These are phyloP conservation scores for Bucco capensis DNA, from an alignment of 2,113 vertebrate genomes.

Conservation along the genomic window DNA sequence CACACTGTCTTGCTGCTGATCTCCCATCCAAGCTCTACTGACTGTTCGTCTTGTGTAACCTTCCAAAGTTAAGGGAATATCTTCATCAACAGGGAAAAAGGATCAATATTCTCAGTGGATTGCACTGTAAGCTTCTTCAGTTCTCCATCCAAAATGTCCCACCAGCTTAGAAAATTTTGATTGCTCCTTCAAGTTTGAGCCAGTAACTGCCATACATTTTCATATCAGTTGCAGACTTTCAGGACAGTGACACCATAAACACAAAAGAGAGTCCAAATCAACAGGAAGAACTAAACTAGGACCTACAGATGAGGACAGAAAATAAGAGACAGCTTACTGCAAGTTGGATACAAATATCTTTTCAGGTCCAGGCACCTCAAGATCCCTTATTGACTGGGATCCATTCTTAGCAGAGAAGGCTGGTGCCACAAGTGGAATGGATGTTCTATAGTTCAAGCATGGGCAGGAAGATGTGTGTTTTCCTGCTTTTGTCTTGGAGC, in stretches of 20 bases:
- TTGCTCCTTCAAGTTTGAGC: background rate
- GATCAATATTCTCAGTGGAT: no score
- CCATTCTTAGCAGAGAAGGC: background rate
- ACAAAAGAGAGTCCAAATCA: background rate
- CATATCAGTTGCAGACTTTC: rapidly evolving
- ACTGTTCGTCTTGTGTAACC: no score
- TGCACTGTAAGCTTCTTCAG: background rate
- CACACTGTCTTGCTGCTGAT: no score
- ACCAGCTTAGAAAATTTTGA: background rate
- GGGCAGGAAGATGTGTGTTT: background rate
- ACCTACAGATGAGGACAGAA: rapidly evolving
- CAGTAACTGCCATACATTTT: background rate
- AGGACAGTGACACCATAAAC: no score
- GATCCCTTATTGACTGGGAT: background rate
- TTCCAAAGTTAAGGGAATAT: background rate
- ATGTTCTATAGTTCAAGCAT: background rate
- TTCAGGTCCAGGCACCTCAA: background rate
- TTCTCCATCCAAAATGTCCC: background rate
- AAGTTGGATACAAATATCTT: background rate
- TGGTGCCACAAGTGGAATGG: no score
- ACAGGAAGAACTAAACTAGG: background rate
- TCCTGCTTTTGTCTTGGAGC: no score
- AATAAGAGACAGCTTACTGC: background rate
- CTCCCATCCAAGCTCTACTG: no score
- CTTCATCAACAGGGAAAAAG: background rate